phyloP scores from a whole-genome alignment of 92 coral and sea anemone genomes.

The Parazoanthus atlanticus region DNA sequence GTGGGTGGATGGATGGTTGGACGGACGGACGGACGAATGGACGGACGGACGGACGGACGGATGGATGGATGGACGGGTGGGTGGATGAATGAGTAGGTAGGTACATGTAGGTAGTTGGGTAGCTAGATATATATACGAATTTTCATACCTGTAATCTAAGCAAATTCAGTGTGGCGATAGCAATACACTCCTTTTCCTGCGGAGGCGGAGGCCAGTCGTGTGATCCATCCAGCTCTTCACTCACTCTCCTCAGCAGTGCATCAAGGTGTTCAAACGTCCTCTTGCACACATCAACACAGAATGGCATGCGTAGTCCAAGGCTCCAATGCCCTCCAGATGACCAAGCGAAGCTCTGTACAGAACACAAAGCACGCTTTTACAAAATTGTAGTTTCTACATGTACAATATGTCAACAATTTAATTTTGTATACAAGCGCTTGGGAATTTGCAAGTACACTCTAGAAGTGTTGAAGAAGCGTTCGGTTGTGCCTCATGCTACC shows the following conservation, averaged over 20 bases:
- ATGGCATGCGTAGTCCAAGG: conserved; percentile 88
- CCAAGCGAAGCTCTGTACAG: conserved; percentile 92
- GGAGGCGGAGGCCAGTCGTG: conserved; percentile 99
- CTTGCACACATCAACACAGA: conserved; percentile 91
- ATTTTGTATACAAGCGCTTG: too few species aligned
- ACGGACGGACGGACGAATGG: too few species aligned
- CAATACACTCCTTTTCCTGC: conserved; percentile 98
- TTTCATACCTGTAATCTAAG: conserved; percentile 81
- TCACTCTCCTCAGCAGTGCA: conserved; percentile 90
- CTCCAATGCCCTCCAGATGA: conserved; percentile 87
- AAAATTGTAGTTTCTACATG: neutral
- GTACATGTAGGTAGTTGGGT: neutral
- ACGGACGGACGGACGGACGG: too few species aligned
- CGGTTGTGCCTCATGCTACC: too few species aligned
- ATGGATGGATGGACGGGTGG: neutral
- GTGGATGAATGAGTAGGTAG: neutral
- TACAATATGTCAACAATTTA: too few species aligned
- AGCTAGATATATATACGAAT: neutral
- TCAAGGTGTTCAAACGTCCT: conserved; percentile 92
- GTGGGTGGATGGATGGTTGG: too few species aligned
- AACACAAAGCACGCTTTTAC: neutral
- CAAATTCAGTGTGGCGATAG: conserved; percentile 90
- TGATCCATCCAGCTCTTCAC: conserved; percentile 97
- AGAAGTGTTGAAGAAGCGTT: too few species aligned
- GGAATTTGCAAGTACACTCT: too few species aligned